Evolutionary conservation across 2,888 invertebrate species (phyloP).

Genomic region (Marronus borbonicus): DNA sequence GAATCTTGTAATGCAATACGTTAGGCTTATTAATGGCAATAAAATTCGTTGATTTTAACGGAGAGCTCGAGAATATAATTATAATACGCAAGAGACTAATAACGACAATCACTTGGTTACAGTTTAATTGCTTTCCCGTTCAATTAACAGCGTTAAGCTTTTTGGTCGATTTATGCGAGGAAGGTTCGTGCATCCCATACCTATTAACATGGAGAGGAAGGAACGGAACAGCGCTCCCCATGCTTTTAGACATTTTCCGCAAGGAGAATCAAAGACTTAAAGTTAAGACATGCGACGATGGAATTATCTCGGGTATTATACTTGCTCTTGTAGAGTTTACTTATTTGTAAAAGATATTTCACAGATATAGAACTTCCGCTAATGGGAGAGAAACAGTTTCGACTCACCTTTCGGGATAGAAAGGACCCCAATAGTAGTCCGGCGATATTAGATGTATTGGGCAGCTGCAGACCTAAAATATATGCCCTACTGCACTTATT

Average conservation of each 20-base stretch:
- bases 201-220: constrained; percentile 66
- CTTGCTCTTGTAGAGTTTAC: background rate
- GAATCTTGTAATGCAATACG: too few species aligned
- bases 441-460: constrained; percentile 67
- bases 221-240: constrained; percentile 60
- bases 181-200: constrained; percentile 59
- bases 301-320: constrained; percentile 36
- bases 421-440: constrained; percentile 64
- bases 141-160: constrained; percentile 62
- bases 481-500: constrained; percentile 69
- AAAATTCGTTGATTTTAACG: too few species aligned
- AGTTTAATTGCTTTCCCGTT: constrained; percentile 56
- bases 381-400: constrained; percentile 68
- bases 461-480: constrained; percentile 70
- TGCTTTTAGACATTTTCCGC: constrained; percentile 63
- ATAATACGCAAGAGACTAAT: too few species aligned
- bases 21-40: too few species aligned
- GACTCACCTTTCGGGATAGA: constrained; percentile 60
- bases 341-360: background rate
- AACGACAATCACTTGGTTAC: constrained; percentile 9
- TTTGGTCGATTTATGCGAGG: constrained; percentile 63
- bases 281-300: constrained; percentile 56
- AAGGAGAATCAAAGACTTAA: constrained; percentile 63
- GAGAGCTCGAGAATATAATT: too few species aligned
- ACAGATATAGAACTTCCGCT: constrained; percentile 67